These are phyloP conservation scores for Protonemura montana DNA, from an alignment of 2,888 invertebrate genomes.

Conservation along the genomic window DNA sequence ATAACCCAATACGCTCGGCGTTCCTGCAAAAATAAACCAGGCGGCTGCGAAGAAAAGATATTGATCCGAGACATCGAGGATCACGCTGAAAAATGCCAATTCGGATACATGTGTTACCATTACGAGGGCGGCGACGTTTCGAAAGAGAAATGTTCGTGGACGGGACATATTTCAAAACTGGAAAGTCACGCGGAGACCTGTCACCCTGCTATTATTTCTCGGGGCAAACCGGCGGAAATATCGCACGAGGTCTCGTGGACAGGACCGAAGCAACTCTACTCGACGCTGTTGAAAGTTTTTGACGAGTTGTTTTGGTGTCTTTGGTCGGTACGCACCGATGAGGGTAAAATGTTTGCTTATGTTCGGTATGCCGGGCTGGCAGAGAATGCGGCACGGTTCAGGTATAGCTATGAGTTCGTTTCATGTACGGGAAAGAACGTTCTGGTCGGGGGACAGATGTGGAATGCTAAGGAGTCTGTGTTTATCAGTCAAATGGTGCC, in stretches of 20 bases:
- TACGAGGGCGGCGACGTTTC: background rate
- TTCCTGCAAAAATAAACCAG: background rate
- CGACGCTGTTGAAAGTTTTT: background rate
- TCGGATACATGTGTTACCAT: background rate
- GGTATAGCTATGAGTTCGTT: background rate
- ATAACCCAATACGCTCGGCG: background rate
- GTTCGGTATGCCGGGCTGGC: background rate
- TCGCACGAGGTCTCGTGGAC: background rate
- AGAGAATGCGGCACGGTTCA: background rate
- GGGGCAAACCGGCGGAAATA: background rate
- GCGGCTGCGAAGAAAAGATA: background rate
- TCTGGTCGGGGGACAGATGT: background rate
- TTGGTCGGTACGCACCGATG: background rate
- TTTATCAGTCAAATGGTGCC: background rate
- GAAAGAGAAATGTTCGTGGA: background rate
- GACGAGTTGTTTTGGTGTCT: background rate
- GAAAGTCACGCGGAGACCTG: background rate
- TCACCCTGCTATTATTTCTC: background rate
- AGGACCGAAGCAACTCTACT: background rate
- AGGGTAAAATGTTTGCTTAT: background rate
- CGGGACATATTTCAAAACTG: background rate
- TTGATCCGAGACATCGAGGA: background rate
- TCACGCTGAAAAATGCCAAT: background rate
- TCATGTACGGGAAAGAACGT: background rate
- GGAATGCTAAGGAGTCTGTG: background rate